phyloP scores from a whole-genome alignment of 2,113 vertebrate species.

The cat (Felis catus) region DNA sequence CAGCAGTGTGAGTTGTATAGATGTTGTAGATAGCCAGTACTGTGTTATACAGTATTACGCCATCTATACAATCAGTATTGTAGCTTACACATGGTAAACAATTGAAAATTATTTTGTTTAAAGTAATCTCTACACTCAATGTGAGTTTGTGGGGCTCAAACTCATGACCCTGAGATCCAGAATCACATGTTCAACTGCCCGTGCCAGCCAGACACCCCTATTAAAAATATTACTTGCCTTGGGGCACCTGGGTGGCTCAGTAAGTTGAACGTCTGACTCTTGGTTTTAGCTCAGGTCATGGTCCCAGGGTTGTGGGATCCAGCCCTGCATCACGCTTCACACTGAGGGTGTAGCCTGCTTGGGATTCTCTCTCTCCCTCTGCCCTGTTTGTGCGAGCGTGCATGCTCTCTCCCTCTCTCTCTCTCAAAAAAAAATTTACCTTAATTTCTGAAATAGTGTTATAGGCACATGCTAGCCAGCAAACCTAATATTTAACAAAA shows the following conservation, averaged over 20 bases:
- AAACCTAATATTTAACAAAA: neutral
- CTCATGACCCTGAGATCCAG: neutral
- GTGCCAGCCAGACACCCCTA: neutral
- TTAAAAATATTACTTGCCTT: neutral
- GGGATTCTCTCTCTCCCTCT: no score
- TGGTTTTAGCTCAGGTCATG: no score
- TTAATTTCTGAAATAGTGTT: conserved; percentile 34
- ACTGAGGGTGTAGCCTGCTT: no score
- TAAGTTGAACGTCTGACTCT: no score
- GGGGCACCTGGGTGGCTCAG: no score
- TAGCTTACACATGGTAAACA: neutral
- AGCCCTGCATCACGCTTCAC: no score
- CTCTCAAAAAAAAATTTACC: no score
- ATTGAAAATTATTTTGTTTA: neutral
- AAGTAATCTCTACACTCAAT: neutral
- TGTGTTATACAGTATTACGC: neutral
- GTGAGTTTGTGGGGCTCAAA: neutral
- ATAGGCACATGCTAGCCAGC: neutral
- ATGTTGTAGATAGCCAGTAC: neutral
- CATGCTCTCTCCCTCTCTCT: no score
- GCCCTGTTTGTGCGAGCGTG: no score
- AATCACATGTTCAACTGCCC: neutral
- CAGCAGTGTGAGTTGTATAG: neutral
- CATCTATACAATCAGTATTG: neutral
- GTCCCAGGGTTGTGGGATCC: no score